Base-by-base conservation (phyloP, 1,140 invertebrate species). In the Papilio polytes region DNA sequence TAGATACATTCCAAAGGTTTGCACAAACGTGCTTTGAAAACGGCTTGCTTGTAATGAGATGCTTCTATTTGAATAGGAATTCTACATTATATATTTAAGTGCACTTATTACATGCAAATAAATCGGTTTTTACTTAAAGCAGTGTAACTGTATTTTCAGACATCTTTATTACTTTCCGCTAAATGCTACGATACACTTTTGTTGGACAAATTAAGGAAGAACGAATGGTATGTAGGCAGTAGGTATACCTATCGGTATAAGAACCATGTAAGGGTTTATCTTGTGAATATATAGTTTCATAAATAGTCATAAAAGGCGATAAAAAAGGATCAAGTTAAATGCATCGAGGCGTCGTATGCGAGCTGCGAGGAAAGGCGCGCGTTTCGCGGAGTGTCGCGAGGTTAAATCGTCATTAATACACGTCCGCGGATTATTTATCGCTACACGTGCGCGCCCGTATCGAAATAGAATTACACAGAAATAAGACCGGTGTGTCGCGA, bases 401-500 rank as follows among this genome's bases (percentile, higher is more conserved):
- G 81, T 86, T 84, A 84, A 84, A 80, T 78, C 80, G 77, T 74
- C 78, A 86, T 84, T 81, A 82, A 82, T 84, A 56, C 53, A 56
- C 78, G 85, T 86, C 83, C 59, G 44, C 72, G 77, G 48, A 83
- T 83, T 81, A 86, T 86, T 83, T 86, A 86, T 84, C 56, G 74
- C 78, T 77, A 82, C 82, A 83, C 79, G 80, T 66, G 81, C 82
- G 72, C 81, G 56, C 74, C 12, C 63, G 76, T 63, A 66, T 59
- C 78, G 66, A 79, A 79, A 74, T 80, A 74, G 81, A 81, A 72
- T 48, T 31, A 63, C 73, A 77, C 66, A 36, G 22, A 59, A 63
- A 80, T 41, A 77, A 70, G 59, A 46, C 59, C 80, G 44, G 66
- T 78, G 66, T 78, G 26, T 80, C 80, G 74, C 79, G 13, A 10